Base-by-base conservation (phyloP, 2,888 invertebrate species). In the Diploptera punctata region DNA sequence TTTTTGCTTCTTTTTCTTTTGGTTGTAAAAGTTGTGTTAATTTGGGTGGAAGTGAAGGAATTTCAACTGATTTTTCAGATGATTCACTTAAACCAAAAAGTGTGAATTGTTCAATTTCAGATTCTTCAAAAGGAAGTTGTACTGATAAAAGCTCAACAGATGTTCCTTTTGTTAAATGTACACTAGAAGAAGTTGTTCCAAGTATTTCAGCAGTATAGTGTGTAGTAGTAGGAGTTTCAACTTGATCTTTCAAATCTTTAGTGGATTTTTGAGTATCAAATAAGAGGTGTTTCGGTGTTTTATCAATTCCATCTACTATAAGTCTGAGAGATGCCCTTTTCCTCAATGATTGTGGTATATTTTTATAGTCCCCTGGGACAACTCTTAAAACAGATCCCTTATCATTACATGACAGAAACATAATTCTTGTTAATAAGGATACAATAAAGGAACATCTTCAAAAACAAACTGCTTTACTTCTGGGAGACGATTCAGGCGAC, bases 381-480 rank as follows among this genome's bases (percentile, higher is more conserved):
- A 47, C 29, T 26, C 10, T n/a, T 29, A 47, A 9, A 24, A 33
- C 29, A 26, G 47, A 31, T 26, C 61, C 60, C 61, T 33, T 44
- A 38, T 49, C 4, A 49, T 10, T 33, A 33, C 33, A 33, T 33
- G 5, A 10, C 33, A 5, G 5, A 33, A 7, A 10, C 5, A 33
- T 33, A 13, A 13, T 21, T 18, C 38, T 31, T 29, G 5, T n/a
- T 18, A 31, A 13, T 26, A 83, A 84, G 84, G 84, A 84, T 84
- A 84, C 84, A 90, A 91, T 44, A 83, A 81, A 0, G 90, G 90
- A n/a, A 91, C 83, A 79, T 92, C 92, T 70, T 90, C 86, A 81
- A 88, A 88, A 19, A 91, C 86, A 78, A 91, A 92, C 70, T 84
- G 81, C 79, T 89, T 90, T 7, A 91, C 88, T 78, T 91, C 89